Conservation (phyloP, 2,113 vertebrate species). For the Tursiops truncatus region DNA sequence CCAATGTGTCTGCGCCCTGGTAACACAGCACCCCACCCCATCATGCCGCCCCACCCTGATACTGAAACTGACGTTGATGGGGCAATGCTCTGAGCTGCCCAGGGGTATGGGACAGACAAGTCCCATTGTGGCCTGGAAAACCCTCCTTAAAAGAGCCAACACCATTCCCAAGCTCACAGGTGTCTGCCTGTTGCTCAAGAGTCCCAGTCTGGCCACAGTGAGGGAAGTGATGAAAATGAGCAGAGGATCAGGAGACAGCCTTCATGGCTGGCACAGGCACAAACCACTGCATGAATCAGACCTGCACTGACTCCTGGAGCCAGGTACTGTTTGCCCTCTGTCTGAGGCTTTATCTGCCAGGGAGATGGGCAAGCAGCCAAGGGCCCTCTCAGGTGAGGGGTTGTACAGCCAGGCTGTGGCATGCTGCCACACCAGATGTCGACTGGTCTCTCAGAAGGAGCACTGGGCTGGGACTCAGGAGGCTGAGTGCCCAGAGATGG, state of each 20-base stretch:
- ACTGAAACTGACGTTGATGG: background rate
- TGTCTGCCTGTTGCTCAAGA: background rate
- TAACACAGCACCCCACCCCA: background rate
- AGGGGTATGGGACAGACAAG: background rate
- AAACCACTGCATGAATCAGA: conserved; percentile 42
- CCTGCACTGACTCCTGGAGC: background rate
- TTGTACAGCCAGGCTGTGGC: background rate
- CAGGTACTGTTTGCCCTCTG: conserved; percentile 47
- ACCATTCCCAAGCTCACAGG: background rate
- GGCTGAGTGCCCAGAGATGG: background rate
- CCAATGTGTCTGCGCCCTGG: background rate
- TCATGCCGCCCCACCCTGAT: background rate
- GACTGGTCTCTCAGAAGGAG: background rate
- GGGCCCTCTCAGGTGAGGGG: background rate
- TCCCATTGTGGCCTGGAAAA: background rate
- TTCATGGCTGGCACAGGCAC: background rate
- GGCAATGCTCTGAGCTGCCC: background rate
- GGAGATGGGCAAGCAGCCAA: conserved; percentile 52
- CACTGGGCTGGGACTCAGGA: background rate
- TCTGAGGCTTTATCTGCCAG: conserved; percentile 61
- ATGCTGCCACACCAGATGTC: background rate
- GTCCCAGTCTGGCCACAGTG: background rate
- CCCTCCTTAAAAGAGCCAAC: background rate
- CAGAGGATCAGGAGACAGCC: background rate
- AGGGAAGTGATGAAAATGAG: background rate